These are phyloP conservation scores for Scylla paramamosain DNA, from an alignment of 1,140 invertebrate species.

Conservation along the genomic window DNA sequence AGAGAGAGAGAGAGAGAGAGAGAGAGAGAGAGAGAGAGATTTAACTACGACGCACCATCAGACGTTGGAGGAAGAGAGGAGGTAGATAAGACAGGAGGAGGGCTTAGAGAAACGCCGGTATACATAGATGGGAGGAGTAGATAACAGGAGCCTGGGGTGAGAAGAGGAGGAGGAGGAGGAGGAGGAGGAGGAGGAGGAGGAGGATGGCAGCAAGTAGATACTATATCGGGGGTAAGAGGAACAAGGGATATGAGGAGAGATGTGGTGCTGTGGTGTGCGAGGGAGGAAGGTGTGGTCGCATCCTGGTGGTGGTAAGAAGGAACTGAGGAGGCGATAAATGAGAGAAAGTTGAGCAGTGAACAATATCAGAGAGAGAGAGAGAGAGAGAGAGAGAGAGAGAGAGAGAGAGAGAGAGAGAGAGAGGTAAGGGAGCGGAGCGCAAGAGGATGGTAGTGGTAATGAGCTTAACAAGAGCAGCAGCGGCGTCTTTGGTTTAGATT, in stretches of 20 bases:
- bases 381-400: slow-evolving; percentile 6
- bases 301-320: background rate
- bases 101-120: background rate
- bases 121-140: slow-evolving; percentile 1
- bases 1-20: background rate
- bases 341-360: background rate
- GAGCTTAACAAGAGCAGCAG: background rate
- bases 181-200: background rate
- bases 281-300: background rate
- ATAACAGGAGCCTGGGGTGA: background rate
- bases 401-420: background rate
- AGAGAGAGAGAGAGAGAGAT: background rate
- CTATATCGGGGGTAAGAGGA: too few species aligned
- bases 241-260: too few species aligned
- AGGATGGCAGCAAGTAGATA: background rate
- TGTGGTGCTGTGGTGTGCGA: too few species aligned
- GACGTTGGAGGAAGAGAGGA: background rate
- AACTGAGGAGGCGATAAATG: background rate
- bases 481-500: background rate
- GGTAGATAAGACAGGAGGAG: background rate
- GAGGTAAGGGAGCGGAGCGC: background rate
- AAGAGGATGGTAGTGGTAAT: background rate
- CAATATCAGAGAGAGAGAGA: background rate
- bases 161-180: background rate
- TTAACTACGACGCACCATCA: background rate